These are phyloP conservation scores for Enteromius treurensis DNA, from an alignment of 2,797 vertebrate genomes.

Conservation along the genomic window DNA sequence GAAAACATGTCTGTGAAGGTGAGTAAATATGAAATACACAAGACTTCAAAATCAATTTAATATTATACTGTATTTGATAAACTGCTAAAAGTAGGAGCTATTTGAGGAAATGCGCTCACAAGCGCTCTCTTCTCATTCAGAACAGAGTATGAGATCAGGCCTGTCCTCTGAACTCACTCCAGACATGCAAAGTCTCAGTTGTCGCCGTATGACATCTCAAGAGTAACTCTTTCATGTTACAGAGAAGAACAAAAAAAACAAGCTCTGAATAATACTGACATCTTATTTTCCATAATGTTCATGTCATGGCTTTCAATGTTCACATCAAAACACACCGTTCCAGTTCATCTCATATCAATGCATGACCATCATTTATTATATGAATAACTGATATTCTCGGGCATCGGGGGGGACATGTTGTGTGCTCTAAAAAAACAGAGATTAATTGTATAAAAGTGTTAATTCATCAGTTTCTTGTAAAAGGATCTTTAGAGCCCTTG, in stretches of 20 bases:
- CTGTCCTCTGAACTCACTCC: background rate
- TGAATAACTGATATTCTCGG: background rate
- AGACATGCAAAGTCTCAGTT: constrained; percentile 12
- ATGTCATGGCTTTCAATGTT: constrained; percentile 35
- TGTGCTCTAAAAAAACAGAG: background rate
- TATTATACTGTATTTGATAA: constrained; percentile 11
- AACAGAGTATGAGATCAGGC: background rate
- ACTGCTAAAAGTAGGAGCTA: constrained; percentile 37
- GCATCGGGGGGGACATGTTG: background rate
- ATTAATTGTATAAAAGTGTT: background rate
- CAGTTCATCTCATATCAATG: constrained; percentile 3
- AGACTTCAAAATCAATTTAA: background rate
- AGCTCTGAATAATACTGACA: constrained; percentile 61
- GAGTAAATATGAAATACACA: background rate
- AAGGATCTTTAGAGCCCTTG: constrained; percentile 46
- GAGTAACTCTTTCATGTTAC: constrained; percentile 10
- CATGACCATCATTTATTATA: background rate
- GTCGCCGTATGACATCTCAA: background rate
- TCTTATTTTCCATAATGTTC: background rate
- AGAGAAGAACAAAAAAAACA: constrained; percentile 16
- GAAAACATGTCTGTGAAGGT: background rate
- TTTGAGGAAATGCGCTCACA: constrained; percentile 26
- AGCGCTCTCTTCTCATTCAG: background rate
- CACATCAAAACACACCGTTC: constrained; percentile 12
- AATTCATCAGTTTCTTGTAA: background rate